Percentiles rank a stretch among this genome's conserved stretches.
These are phyloP conservation scores for Tetramorium parvispinum DNA, from an alignment of 1,140 invertebrate genomes.

Conservation along the genomic window DNA sequence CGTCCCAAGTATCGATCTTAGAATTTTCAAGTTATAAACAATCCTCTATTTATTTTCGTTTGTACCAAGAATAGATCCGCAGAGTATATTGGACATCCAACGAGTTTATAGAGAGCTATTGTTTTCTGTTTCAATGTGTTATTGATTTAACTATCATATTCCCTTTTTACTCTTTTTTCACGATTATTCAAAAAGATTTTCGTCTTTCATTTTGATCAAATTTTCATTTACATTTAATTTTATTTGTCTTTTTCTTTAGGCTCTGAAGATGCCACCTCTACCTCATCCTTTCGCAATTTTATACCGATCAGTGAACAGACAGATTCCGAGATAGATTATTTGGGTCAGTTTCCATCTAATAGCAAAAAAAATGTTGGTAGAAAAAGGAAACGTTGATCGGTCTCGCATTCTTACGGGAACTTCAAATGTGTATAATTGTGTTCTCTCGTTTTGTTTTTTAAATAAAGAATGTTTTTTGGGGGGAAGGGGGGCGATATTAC, in stretches of 20 bases:
- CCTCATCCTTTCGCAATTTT: conserved; percentile 65
- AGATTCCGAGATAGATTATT: conserved; percentile 70
- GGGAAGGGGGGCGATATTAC: not conserved
- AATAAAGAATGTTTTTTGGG: not conserved
- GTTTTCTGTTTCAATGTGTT: not conserved
- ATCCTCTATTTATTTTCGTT: not conserved
- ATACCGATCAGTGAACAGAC: conserved; percentile 69
- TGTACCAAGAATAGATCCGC: not conserved
- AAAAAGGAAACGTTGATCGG: conserved; percentile 63
- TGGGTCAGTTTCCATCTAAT: conserved; percentile 61
- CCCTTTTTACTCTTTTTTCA: not conserved
- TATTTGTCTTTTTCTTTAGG: conserved; percentile 46
- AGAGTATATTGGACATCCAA: not conserved
- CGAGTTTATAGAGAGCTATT: not conserved
- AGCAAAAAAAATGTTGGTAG: conserved; percentile 53
- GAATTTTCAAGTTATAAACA: not conserved
- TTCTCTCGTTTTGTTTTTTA: not conserved
- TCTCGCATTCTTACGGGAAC: conserved; percentile 8
- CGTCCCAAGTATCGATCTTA: not conserved
- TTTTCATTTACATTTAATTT: conserved; percentile 19
- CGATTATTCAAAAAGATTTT: not conserved
- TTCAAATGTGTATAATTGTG: conserved; percentile 20
- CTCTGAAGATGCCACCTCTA: conserved; percentile 28
- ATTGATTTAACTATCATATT: not conserved
- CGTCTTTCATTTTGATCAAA: not conserved